Evolutionary conservation across 2,113 vertebrate species (phyloP), one percentile per base, ranked within the genome.

Genomic region (Nesogale talazaci): DNA sequence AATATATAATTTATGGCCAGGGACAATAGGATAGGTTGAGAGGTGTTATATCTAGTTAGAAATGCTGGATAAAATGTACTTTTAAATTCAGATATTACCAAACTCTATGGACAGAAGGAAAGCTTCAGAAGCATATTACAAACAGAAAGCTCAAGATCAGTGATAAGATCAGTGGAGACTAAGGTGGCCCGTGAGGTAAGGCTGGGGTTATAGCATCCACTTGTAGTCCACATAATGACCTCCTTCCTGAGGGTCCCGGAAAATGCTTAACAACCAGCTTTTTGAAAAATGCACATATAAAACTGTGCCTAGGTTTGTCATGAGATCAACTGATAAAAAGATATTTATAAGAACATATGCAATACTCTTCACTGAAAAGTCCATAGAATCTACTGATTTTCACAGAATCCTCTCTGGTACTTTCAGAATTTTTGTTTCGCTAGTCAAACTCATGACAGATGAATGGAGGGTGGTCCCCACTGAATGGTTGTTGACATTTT

Each of bases 201-300:
- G 15, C 34, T 12, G 38, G 4, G 3, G 5, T 6, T 63, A 34
- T 23, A 20, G 22, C 0, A 17, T 20, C 34, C 9, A 7, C 31
- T 6, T 2, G 14, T 31, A 11, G 1, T 40, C 16, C 2, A 8
- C 11, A 0, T 4, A 0, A 31, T 0, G 12, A 29, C 36, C 27
- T 46, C 16, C 4, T 52, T 38, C 52, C 25, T 20, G 4, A 12
- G 36, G 5, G 19, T 1, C 3, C 75, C 22, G 42, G 59, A 6
- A 20, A 5, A 3, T 11, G 6, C 19, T 67, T 22, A 12, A 34
- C 1, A 9, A 12, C 46, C 36, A 57, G 3, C 76, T 80, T 52
- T 80, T 52, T 59, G 65, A 40, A 81, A n/a, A 70, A 6, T 1
- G 17, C 16, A 20, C 25, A 11, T 9, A 20, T 70, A 20, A n/a